Evolutionary conservation across 1,140 invertebrate species (phyloP).

Genomic region (Gonatopus flavifemur): DNA sequence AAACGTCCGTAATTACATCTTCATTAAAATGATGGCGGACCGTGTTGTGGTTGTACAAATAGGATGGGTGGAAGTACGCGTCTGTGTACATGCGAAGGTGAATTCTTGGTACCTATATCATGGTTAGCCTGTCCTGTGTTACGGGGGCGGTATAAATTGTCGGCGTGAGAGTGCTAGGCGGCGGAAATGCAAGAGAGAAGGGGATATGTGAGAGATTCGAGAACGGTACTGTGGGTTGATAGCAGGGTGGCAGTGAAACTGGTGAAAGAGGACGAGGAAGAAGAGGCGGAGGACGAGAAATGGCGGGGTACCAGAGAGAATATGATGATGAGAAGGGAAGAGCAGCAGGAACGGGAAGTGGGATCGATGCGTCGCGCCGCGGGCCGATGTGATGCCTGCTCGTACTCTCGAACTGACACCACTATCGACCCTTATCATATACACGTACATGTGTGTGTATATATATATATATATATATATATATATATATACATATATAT

Average conservation of each 20-base stretch:
- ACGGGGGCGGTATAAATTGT: constrained; percentile 31
- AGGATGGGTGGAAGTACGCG: background rate
- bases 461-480: too few relatives aligned
- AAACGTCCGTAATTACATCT: constrained; percentile 55
- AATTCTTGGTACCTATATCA: constrained; percentile 45
- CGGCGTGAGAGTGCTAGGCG: constrained; percentile 25
- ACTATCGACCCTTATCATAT: too few relatives aligned
- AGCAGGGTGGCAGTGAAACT: background rate
- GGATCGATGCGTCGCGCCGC: constrained; percentile 40
- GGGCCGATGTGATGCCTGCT: constrained; percentile 50
- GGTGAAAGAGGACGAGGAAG: constrained; percentile 9
- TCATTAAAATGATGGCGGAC: constrained; percentile 52
- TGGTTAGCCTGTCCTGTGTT: constrained; percentile 49
- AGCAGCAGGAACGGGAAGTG: constrained; percentile 4
- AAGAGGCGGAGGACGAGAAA: background rate
- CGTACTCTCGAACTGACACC: constrained; percentile 41
- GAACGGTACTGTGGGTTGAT: too few relatives aligned
- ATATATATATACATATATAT: too few relatives aligned
- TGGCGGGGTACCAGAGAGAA: background rate
- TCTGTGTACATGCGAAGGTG: constrained; percentile 19
- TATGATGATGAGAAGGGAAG: constrained; percentile 21
- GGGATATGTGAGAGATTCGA: too few relatives aligned
- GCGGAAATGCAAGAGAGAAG: constrained; percentile 8
- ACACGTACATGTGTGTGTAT: too few relatives aligned
- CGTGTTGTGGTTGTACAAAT: constrained; percentile 28